Evolutionary conservation across 2,797 vertebrate genomes (phyloP).

Genomic region (Paramormyrops hopkinsi): DNA sequence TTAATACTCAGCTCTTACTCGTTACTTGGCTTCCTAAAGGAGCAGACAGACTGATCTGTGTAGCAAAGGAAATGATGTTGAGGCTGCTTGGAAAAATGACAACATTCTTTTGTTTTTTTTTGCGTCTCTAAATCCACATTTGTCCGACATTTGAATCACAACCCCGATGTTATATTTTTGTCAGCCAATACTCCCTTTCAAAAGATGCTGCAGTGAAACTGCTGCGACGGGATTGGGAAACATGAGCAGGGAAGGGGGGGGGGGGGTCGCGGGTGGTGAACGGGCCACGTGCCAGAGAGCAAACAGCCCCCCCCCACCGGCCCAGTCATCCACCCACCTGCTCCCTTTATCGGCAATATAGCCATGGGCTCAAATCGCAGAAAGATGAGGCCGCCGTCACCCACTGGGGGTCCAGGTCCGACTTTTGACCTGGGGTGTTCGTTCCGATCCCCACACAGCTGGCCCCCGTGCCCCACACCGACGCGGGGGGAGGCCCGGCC

Average conservation of each 20-base stretch:
- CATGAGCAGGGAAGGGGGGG: not conserved
- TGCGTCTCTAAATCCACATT: not conserved
- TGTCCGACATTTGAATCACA: not conserved
- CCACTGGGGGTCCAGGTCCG: not conserved
- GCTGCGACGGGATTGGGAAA: not conserved
- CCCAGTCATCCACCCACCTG: not conserved
- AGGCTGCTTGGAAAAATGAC: not conserved
- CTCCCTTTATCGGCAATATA: not conserved
- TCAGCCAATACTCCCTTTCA: not conserved
- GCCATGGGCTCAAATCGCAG: not conserved
- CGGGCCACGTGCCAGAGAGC: not conserved
- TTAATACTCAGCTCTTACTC: not conserved
- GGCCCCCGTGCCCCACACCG: not conserved
- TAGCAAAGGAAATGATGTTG: not conserved
- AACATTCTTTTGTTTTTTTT: not conserved
- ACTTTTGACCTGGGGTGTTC: slow-evolving; percentile 2
- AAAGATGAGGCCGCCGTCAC: not conserved
- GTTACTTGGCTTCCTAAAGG: not conserved
- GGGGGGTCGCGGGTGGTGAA: not conserved
- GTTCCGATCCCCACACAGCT: not conserved
- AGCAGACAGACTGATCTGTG: not conserved
- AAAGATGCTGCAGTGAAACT: not conserved
- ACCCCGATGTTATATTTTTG: not conserved
- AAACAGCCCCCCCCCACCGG: not conserved
- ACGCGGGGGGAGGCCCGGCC: not conserved